Evolutionary conservation across 2,888 invertebrate species (phyloP).

Genomic region (Laspeyria flexula): DNA sequence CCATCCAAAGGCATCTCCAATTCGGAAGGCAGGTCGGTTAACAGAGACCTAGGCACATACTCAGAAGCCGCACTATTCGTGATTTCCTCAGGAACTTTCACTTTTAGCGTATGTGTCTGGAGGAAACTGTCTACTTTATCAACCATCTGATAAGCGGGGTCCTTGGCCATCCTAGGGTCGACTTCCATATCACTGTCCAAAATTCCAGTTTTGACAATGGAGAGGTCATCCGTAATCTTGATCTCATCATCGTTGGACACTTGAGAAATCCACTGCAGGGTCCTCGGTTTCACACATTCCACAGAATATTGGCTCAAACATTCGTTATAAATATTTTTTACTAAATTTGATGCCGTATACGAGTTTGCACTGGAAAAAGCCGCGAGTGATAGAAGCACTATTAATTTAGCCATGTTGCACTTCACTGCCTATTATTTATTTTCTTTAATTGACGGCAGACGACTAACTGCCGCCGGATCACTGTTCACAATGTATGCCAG

Average conservation of each 20-base stretch:
- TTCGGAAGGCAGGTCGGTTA: slow-evolving; percentile 88
- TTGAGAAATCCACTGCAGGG: slow-evolving; percentile 90
- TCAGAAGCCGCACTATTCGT: slow-evolving; percentile 84
- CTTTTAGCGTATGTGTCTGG: slow-evolving; percentile 90
- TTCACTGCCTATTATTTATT: slow-evolving; percentile 45
- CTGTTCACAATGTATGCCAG: slow-evolving; percentile 81
- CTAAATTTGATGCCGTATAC: slow-evolving; percentile 87
- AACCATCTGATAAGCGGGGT: slow-evolving; percentile 87
- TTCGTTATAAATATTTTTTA: slow-evolving; percentile 88
- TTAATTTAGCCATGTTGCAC: slow-evolving; percentile 77
- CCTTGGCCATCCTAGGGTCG: slow-evolving; percentile 83
- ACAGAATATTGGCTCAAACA: slow-evolving; percentile 90
- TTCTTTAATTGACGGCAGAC: slow-evolving; percentile 68
- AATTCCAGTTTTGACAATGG: slow-evolving; percentile 88
- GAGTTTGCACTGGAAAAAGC: slow-evolving; percentile 70
- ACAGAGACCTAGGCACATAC: slow-evolving; percentile 88
- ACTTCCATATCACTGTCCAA: slow-evolving; percentile 69
- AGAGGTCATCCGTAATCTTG: slow-evolving; percentile 91
- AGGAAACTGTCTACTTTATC: slow-evolving; percentile 91
- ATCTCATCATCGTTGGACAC: slow-evolving; percentile 89
- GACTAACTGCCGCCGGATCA: slow-evolving; percentile 75
- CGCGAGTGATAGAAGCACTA: slow-evolving; percentile 73
- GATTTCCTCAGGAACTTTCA: slow-evolving; percentile 90
- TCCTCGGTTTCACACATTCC: slow-evolving; percentile 92
- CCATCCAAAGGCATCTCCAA: slow-evolving; percentile 90